These are phyloP conservation scores for Elysia crispata DNA, from an alignment of 2,888 invertebrate genomes.

Conservation along the genomic window DNA sequence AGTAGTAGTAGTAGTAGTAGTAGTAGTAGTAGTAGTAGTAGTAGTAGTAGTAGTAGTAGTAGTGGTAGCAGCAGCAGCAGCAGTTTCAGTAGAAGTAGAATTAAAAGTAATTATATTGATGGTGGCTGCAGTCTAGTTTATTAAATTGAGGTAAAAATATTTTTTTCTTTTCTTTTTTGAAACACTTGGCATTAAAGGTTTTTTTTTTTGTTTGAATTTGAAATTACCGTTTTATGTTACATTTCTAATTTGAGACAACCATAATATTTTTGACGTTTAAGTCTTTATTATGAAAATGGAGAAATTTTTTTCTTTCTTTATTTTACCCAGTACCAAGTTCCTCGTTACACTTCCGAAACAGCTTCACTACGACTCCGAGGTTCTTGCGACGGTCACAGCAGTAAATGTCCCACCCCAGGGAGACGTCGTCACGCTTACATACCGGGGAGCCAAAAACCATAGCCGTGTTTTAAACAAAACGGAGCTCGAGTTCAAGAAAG, in stretches of 20 bases:
- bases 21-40: neutral
- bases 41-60: neutral
- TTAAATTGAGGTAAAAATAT: no score
- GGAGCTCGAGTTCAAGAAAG: slow-evolving; percentile 20
- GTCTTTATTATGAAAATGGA: no score
- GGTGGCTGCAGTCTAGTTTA: neutral
- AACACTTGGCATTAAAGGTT: no score
- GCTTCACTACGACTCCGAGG: slow-evolving; percentile 34
- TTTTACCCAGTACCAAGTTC: slow-evolving; percentile 37
- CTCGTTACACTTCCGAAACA: slow-evolving; percentile 44
- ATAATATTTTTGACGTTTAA: no score
- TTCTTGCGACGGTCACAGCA: slow-evolving; percentile 40
- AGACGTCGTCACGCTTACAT: slow-evolving; percentile 30
- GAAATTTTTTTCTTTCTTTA: no score
- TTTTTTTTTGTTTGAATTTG: no score
- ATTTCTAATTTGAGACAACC: no score
- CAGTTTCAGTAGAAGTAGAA: no score
- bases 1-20: slow-evolving; percentile 1
- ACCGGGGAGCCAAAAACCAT: slow-evolving; percentile 16
- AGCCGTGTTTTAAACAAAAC: slow-evolving; percentile 32
- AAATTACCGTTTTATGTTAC: no score
- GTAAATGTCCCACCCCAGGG: neutral
- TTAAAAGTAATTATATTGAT: neutral
- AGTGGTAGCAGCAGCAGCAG: neutral
- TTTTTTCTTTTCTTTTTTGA: no score